A percentile compares a stretch with the other conserved stretches of the same genome.
Conservation (phyloP, 2,888 invertebrate genomes). For the Sabellastarte sp. region DNA sequence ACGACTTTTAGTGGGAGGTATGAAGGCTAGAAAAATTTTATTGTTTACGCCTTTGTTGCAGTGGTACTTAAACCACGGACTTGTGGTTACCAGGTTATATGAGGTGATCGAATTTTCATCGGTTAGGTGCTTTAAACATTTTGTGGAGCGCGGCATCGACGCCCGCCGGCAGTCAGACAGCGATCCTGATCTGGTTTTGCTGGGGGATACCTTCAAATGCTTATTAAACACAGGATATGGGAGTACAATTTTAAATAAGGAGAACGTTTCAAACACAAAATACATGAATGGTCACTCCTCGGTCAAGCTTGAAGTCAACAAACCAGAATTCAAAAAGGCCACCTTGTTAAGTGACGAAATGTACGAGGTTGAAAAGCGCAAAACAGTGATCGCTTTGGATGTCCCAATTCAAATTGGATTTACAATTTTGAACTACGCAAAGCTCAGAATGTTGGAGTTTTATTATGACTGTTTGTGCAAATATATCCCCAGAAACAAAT, state of each 20-base stretch:
- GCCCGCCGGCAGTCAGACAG: constrained; percentile 8
- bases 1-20: constrained; percentile 8
- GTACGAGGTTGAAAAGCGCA: too few relatives aligned
- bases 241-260: constrained; percentile 2
- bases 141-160: constrained; percentile 1
- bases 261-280: too few relatives aligned
- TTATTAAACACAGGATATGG: constrained; percentile 13
- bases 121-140: constrained; percentile 5
- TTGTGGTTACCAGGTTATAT: constrained; percentile 11
- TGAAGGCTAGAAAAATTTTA: constrained; percentile 5
- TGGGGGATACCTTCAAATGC: constrained; percentile 2
- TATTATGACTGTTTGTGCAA: too few relatives aligned
- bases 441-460: too few relatives aligned
- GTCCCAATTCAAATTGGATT: too few relatives aligned
- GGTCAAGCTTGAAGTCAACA: too few relatives aligned
- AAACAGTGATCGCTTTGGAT: too few relatives aligned
- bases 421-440: too few relatives aligned
- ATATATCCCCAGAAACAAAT: too few relatives aligned
- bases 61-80: constrained; percentile 17
- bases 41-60: constrained; percentile 14
- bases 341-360: too few relatives aligned
- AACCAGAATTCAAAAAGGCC: too few relatives aligned
- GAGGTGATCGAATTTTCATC: constrained; percentile 13
- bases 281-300: too few relatives aligned
- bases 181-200: background rate